Base-by-base conservation (phyloP, 2,113 vertebrate species). In the Polypterus senegalus region DNA sequence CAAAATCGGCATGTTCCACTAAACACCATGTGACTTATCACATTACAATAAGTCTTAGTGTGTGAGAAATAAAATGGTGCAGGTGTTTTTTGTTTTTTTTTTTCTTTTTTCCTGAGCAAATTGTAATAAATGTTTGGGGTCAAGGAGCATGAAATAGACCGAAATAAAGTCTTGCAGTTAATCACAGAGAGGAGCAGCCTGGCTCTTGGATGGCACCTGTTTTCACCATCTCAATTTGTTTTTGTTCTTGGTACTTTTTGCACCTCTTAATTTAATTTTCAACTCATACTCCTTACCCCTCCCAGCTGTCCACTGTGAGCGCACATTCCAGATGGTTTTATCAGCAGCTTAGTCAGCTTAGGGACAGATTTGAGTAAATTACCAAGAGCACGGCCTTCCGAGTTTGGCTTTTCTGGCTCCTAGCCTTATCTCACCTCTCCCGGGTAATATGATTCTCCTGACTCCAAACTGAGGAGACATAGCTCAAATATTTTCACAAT, bases 171-270 rank as follows among this genome's bases (percentile, higher is more conserved):
- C 74, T 76, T 79, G 72, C 71, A 70, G 70, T 72, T 82, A 77
- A 79, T 83, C 73, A 72, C 62, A 67, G 55, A 66, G 59, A 71
- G 67, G 81, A 71, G 79, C 73, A 76, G 61, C 7, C 3, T 8
- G 10, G 10, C 7, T 10, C 3, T 52, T 52, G 51, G 51, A 54
- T 60, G 63, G 63, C 48, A 59, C 5, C 56, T 74, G 89, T 86
- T 92, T 90, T 86, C 74, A 75, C 77, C 80, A 83, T 89, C 79
- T 82, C 77, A 69, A 74, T 80, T 83, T 80, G 75, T 82, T 83
- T 85, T 86, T 77, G 73, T 80, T 82, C 74, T 73, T 76, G 75
- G 56, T 65, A 61, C 60, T 73, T 83, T 80, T 76, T 69, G 75
- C 74, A 74, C 77, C 72, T 83, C 77, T 76, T 84, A 78, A 83